Base-by-base conservation (phyloP, 2,113 vertebrate genomes). In the Marmota flaviventris region DNA sequence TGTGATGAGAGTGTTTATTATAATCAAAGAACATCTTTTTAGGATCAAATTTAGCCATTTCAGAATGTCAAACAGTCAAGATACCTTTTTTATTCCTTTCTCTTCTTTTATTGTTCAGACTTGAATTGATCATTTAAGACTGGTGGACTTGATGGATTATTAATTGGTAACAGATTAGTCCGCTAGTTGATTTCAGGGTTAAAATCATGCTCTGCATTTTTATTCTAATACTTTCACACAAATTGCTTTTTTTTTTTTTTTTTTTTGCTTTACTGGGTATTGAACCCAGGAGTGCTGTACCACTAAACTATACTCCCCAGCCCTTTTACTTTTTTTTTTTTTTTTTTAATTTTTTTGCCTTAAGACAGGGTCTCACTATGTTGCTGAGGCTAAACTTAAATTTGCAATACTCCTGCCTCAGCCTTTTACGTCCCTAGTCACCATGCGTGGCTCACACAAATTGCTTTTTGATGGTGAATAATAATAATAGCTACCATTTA, bases 1-100 rank as follows among this genome's bases (percentile, higher is more conserved):
- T 93, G 22, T 51, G 48, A 13, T 91, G 92, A 95, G 34, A 51
- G 48, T 89, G 53, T 91, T 97, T 24, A 53, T 95, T 24, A 53
- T 95, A 96, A 94, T 84, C 16, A 94, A 78, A 95, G 39, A 24
- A 6, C 94, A 37, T 81, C 79, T 72, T 85, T 89, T 93, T 94
- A 97, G 93, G 67, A 96, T 94, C 91, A 91, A 76, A 89, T 95
- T 85, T 95, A 90, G 37, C 17, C 84, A 96, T 61, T 93, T 97
- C 37, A 92, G 94, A 96, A 94, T 94, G 53, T 92, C 10, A 51
- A 51, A 51, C 58, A 79, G 22, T 91, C 72, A 82, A 37, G 16
- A 91, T 92, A 88, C 58, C 69, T 93, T 95, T 93, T 97, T 96
- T 92, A 51, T 95, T 96, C 29, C 13, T 90, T 69, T 97, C 92